Base-by-base conservation (phyloP, 2,797 vertebrate species). In the Amniataba percoides region DNA sequence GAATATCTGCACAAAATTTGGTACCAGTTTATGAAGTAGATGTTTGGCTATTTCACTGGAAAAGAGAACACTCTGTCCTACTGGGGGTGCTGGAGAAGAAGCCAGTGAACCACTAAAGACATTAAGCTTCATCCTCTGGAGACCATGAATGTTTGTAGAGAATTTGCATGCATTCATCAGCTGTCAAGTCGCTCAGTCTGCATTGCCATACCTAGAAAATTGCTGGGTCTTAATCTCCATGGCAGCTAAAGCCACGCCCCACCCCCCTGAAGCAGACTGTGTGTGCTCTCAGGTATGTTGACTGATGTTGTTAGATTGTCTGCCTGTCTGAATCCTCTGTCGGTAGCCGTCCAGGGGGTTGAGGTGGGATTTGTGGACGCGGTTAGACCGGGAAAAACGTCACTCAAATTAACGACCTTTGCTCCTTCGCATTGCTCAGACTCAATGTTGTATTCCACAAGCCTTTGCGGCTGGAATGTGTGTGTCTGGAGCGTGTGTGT, bases 381-480 rank as follows among this genome's bases (percentile, higher is more conserved):
- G 9, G 66, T 87, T 49, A 60, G 77, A 88, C 66, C 78, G 80
- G 80, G 74, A 88, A 88, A 68, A 85, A 87, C 69, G 85, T 85
- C 81, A 58, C 56, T 64, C 43, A 65, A 79, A 88, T 88, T 82
- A 71, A 87, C 73, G 51, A 75, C 66, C 59, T 36, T 65, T 55
- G 58, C 52, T 82, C 43, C 19, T 70, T 67, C 71, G 74, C 62
- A 53, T 62, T 48, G 27, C 84, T 76, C 60, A 64, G 51, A 77
- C 65, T 79, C 56, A 55, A 23, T 68, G 61, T 61, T 80, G 57
- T 66, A 79, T 84, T 83, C 81, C 55, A 71, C 40, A 27, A 57
- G 48, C 70, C 57, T 85, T 69, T 77, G 66, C 48, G 69, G 67
- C 58, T 81, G 42, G 58, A 68, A 73, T 66, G 78, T 71, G 76